Evolutionary conservation across 2,113 vertebrate genomes (phyloP), one percentile per base, ranked within the genome.

Genomic region (Lophochroa leadbeateri): DNA sequence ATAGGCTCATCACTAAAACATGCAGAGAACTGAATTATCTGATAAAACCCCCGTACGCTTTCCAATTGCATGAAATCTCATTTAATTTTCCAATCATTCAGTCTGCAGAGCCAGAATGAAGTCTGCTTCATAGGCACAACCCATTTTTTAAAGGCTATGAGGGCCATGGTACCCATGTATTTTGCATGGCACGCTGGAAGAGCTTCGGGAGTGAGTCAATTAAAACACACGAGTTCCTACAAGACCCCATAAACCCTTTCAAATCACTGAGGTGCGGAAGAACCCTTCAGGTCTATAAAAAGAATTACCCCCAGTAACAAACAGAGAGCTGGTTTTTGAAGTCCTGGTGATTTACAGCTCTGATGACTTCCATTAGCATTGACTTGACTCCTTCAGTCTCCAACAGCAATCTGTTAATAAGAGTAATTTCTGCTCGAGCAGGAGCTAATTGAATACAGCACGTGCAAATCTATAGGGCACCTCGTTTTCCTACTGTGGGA

Each of bases 331-430:
- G 70, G 33, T 85, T 24, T 96, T 95, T 92, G 68, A 91, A 96
- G 93, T 72, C 11, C 60, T 8, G 37, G 58, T 3, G 19, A 93
- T 92, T 93, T 96, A 94, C 77, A 86, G 82, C 81, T 96, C 84
- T 1, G 23, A 85, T 77, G 94, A 71, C 39, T 94, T 86, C 92
- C 67, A 90, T 92, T 85, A 96, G 72, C 1, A 0, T 50, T 74
- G 90, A 93, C 87, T 96, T 77, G 67, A 91, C 86, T 97, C 58
- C 89, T 88, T 72, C 83, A 61, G 49, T 29, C 75, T 84, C 86
- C 71, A 90, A 44, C 49, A 86, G 86, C 84, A 95, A 94, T 68
- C 63, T 2, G 18, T 92, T 94, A 97, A 83, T 86, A 94, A 94
- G 84, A 94, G 75, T 52, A 90, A 96, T 92, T 84, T 82, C 72